phyloP scores from a whole-genome alignment of 2,888 invertebrate genomes.

The Scaptodrosophila latifasciaeformis region DNA sequence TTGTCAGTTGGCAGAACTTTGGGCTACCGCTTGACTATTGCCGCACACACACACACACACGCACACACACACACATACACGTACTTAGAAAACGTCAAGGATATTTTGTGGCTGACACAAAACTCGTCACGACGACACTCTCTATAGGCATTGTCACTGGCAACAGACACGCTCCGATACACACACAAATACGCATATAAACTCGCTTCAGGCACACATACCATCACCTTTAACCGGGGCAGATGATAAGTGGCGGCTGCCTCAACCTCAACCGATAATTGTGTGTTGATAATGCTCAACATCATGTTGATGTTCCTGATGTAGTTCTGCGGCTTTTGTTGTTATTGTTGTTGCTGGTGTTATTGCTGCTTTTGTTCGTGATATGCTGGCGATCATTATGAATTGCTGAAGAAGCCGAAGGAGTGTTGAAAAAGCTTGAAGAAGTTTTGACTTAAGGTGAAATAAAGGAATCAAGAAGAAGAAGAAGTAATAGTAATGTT shows the following conservation, averaged over 20 bases:
- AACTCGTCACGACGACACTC: too few relatives aligned
- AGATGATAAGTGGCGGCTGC: constrained; percentile 41
- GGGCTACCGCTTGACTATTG: not conserved
- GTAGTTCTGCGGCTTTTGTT: constrained; percentile 1
- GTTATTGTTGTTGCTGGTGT: constrained; percentile 1
- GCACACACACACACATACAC: constrained; percentile 28
- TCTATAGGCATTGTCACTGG: too few relatives aligned
- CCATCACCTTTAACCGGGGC: constrained; percentile 27
- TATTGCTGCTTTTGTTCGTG: too few relatives aligned
- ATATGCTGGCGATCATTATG: constrained; percentile 28
- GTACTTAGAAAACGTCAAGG: constrained; percentile 69
- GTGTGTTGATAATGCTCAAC: constrained; percentile 57
- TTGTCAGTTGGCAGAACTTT: not conserved
- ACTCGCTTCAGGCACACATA: too few relatives aligned
- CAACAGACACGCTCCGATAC: constrained; percentile 7
- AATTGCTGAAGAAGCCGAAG: constrained; percentile 20
- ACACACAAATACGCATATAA: constrained; percentile 15
- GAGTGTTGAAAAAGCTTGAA: too few relatives aligned
- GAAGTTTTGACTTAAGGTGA: too few relatives aligned
- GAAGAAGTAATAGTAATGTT: too few relatives aligned
- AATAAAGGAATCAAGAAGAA: too few relatives aligned
- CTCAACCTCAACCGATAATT: constrained; percentile 54
- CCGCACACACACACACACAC: constrained; percentile 35
- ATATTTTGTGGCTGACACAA: too few relatives aligned
- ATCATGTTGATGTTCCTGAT: constrained; percentile 32